Evolutionary conservation across 2,888 invertebrate genomes (phyloP), one percentile per base, ranked within the genome.

Genomic region (Himalopsyche anomala): DNA sequence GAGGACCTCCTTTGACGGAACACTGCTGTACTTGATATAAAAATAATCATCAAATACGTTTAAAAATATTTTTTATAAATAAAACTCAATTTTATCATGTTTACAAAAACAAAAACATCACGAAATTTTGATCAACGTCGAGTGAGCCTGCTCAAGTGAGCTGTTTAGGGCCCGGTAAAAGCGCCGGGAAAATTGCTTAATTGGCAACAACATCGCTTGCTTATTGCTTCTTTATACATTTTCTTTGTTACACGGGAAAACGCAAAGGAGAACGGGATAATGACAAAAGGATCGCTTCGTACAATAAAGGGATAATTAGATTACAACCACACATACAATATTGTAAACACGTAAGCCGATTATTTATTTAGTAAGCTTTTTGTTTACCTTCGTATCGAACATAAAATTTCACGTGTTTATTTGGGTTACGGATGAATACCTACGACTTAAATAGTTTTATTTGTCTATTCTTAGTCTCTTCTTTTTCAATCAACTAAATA

Each of bases 171-270:
- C 12, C 69, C 15, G 11, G 74, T 19, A 36, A 74, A 74, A 74
- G 15, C 74, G 36, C 36, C 36, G 36, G 15, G 74, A 74, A 74
- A 74, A 74, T 74, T 74, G 38, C 28, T 74, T 74, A 74, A 74
- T 74, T 36, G 74, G 74, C 74, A 74, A 74, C 74, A 38, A 74
- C 74, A 74, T 74, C 19, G 74, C 74, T 38, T 36, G 74, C 28
- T 74, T 74, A 74, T 74, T 74, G 74, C 74, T 74, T 19, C 74
- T 74, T 74, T 74, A 74, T 36, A 74, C 74, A 74, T 74, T 74
- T 74, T 74, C 74, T 74, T 36, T 74, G 74, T 74, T 12, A 15
- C 74, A 5, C 5, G 38, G 11, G 3, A 8, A 4, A 38, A n/a
- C 74, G 36, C 36, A 74, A 74, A 74, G 74, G 36, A 38, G 74